Evolutionary conservation across 2,888 invertebrate species (phyloP).

Genomic region (Drosophila hamatofila): DNA sequence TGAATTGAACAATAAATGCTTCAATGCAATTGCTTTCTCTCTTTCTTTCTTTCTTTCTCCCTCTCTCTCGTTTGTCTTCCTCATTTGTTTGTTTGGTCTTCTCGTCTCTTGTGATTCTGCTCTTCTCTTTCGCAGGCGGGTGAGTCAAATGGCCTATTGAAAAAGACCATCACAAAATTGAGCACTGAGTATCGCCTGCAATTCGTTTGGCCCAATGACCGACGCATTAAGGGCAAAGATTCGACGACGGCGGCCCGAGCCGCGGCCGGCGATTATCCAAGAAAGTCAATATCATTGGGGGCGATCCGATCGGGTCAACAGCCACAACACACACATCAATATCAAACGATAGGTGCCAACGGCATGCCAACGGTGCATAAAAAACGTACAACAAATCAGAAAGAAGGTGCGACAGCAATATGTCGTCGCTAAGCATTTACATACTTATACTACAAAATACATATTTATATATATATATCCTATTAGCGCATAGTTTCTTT

Average conservation of each 20-base stretch:
- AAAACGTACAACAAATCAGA: constrained; percentile 87
- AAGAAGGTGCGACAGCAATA: constrained; percentile 86
- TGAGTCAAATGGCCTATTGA: constrained; percentile 89
- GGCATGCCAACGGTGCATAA: constrained; percentile 88
- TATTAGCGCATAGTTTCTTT: constrained; percentile 78
- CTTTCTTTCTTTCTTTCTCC: not conserved
- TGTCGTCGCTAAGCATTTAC: constrained; percentile 84
- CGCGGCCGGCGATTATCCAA: constrained; percentile 86
- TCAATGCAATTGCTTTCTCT: constrained; percentile 59
- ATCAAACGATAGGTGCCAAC: constrained; percentile 77
- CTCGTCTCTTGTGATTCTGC: constrained; percentile 74
- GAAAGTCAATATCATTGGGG: constrained; percentile 95
- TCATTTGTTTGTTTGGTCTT: constrained; percentile 46
- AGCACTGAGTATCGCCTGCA: constrained; percentile 95
- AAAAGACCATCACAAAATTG: constrained; percentile 90
- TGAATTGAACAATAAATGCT: constrained; percentile 56
- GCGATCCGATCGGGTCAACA: constrained; percentile 89
- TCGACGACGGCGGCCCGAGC: constrained; percentile 80
- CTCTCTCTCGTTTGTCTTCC: constrained; percentile 9
- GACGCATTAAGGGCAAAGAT: constrained; percentile 85
- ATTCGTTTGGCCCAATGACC: constrained; percentile 93
- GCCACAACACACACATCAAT: constrained; percentile 73
- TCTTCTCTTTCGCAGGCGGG: constrained; percentile 86
- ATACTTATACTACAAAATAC: constrained; percentile 46
- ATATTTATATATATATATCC: constrained; percentile 63